phyloP scores from a whole-genome alignment of 2,797 vertebrate genomes.

The Gorsachius magnificus region DNA sequence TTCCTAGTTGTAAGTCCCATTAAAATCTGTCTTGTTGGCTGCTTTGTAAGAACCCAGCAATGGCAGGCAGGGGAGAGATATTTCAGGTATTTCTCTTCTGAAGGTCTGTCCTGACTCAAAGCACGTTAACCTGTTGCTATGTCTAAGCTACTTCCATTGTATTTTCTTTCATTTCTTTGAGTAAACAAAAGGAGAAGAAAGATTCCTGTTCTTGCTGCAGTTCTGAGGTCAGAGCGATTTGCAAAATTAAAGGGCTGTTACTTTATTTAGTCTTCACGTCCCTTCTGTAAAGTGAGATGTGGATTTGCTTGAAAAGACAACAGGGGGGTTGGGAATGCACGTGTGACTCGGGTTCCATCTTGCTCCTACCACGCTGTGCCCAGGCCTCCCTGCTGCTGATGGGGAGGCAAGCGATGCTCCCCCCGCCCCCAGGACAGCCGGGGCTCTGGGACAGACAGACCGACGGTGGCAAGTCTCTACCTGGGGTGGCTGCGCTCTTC shows the following conservation, averaged over 20 bases:
- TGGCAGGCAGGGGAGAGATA: background rate
- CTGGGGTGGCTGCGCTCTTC: background rate
- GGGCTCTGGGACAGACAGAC: background rate
- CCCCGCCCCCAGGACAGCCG: rapidly evolving
- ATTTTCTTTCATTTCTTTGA: background rate
- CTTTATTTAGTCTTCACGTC: background rate
- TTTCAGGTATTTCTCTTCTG: conserved; percentile 12
- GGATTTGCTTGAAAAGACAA: background rate
- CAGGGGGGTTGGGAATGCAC: background rate
- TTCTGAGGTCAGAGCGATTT: background rate
- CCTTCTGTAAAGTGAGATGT: background rate
- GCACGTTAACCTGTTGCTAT: background rate
- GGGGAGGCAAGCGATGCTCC: background rate
- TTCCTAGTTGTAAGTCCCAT: background rate
- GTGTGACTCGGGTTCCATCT: rapidly evolving
- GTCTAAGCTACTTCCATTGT: background rate
- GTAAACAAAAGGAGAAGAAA: background rate
- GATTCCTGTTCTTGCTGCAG: background rate
- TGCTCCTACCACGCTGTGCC: background rate
- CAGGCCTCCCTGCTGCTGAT: rapidly evolving
- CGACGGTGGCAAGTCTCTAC: rapidly evolving
- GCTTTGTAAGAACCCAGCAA: background rate
- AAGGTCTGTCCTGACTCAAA: background rate
- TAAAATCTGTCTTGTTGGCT: conserved; percentile 37
- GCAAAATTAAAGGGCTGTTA: background rate